Evolutionary conservation across 2,888 invertebrate species (phyloP).

Genomic region (Drosophila formosana): DNA sequence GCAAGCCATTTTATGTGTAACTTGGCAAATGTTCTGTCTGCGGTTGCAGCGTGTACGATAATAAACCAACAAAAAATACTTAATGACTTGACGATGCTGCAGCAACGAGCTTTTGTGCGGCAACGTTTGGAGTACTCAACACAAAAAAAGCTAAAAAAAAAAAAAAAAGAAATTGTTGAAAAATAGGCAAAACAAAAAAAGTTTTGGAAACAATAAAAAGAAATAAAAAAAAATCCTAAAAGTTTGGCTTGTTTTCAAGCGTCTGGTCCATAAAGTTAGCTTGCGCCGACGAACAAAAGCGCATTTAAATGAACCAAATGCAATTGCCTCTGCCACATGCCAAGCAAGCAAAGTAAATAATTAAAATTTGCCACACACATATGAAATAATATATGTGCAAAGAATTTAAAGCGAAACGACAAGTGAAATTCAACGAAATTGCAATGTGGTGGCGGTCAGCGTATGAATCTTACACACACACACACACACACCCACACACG

Average conservation of each 20-base stretch:
- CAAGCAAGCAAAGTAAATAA: constrained; percentile 6
- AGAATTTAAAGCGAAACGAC: constrained; percentile 20
- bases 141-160: constrained; percentile 9
- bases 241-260: constrained; percentile 2
- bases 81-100: neutral
- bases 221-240: constrained; percentile 1
- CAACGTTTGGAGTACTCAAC: constrained; percentile 19
- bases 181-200: neutral
- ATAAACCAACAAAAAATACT: neutral
- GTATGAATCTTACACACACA: neutral
- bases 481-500: neutral
- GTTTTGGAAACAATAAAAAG: neutral
- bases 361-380: neutral
- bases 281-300: neutral
- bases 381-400: neutral
- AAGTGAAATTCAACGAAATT: constrained; percentile 17
- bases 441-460: neutral
- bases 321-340: constrained; percentile 41
- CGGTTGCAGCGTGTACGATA: constrained; percentile 25
- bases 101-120: constrained; percentile 33
- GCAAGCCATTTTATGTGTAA: constrained; percentile 9
- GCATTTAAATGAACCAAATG: constrained; percentile 31
- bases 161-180: constrained; percentile 1
- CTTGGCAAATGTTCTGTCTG: constrained; percentile 18
- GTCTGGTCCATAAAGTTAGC: neutral